These are phyloP conservation scores for Crocodylus rhombifer DNA, from an alignment of 2,797 vertebrate species.

Conservation along the genomic window DNA sequence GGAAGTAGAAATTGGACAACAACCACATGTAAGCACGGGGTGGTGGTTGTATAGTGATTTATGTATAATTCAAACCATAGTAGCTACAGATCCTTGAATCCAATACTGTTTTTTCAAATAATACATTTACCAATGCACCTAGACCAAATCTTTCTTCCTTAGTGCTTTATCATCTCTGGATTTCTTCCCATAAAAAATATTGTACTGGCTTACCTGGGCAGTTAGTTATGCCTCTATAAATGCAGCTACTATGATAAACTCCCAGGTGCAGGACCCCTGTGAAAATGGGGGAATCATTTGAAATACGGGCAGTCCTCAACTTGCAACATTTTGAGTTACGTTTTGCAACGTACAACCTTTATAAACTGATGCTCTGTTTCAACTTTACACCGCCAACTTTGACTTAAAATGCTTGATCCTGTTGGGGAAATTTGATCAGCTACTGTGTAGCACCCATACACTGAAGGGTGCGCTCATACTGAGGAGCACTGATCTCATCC, in stretches of 20 bases:
- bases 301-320: too few relatives aligned
- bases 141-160: neutral
- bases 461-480: too few relatives aligned
- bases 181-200: rapidly evolving
- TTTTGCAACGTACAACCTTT: too few relatives aligned
- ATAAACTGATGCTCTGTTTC: too few relatives aligned
- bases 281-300: neutral
- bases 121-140: neutral
- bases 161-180: neutral
- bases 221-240: rapidly evolving
- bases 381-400: too few relatives aligned
- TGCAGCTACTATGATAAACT: rapidly evolving
- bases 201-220: neutral
- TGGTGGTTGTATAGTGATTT: neutral
- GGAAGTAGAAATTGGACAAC: neutral
- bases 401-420: too few relatives aligned
- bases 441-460: too few relatives aligned
- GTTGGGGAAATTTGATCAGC: too few relatives aligned
- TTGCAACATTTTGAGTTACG: too few relatives aligned
- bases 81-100: neutral
- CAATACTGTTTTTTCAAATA: neutral
- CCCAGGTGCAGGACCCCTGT: neutral
- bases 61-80: neutral
- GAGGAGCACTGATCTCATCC: too few relatives aligned
- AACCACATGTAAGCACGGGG: neutral